phyloP scores from a whole-genome alignment of 2,888 invertebrate genomes.

The Salpingus planirostris region DNA sequence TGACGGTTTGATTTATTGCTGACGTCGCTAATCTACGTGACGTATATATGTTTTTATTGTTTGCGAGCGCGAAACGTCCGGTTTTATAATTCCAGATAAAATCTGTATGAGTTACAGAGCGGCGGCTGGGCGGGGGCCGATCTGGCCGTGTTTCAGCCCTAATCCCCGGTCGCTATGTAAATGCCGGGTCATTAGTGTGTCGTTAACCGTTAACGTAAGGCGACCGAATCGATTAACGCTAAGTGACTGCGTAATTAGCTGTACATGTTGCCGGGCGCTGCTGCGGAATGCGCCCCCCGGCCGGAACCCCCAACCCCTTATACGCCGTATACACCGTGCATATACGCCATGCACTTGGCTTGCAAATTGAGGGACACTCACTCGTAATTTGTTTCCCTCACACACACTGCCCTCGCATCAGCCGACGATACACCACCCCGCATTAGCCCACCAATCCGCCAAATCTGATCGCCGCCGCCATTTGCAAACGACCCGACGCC shows the following conservation, averaged over 20 bases:
- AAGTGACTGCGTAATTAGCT: slow-evolving; percentile 47
- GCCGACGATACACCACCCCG: slow-evolving; percentile 5
- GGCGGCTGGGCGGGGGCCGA: slow-evolving; percentile 7
- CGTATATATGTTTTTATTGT: slow-evolving; percentile 44
- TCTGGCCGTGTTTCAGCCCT: slow-evolving; percentile 13
- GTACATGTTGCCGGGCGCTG: slow-evolving; percentile 36
- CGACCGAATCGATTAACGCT: slow-evolving; percentile 46
- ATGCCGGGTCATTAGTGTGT: slow-evolving; percentile 44
- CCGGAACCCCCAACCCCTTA: slow-evolving; percentile 7
- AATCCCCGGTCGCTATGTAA: slow-evolving; percentile 38
- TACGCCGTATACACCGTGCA: slow-evolving; percentile 3
- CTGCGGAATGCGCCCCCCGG: slow-evolving; percentile 12
- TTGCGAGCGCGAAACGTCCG: slow-evolving; percentile 39
- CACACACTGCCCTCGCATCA: slow-evolving; percentile 5
- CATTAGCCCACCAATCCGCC: not conserved
- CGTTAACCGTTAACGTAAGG: slow-evolving; percentile 46
- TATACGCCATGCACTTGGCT: no score
- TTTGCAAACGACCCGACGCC: no score
- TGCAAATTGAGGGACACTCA: slow-evolving; percentile 34
- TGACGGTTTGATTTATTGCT: slow-evolving; percentile 44
- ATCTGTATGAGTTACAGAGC: slow-evolving; percentile 37
- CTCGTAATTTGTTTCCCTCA: slow-evolving; percentile 22
- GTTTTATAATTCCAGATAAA: slow-evolving; percentile 43
- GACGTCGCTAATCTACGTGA: slow-evolving; percentile 44
- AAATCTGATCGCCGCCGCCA: no score